These are phyloP conservation scores for Aelia acuminata DNA, from an alignment of 2,888 invertebrate genomes.

Conservation along the genomic window DNA sequence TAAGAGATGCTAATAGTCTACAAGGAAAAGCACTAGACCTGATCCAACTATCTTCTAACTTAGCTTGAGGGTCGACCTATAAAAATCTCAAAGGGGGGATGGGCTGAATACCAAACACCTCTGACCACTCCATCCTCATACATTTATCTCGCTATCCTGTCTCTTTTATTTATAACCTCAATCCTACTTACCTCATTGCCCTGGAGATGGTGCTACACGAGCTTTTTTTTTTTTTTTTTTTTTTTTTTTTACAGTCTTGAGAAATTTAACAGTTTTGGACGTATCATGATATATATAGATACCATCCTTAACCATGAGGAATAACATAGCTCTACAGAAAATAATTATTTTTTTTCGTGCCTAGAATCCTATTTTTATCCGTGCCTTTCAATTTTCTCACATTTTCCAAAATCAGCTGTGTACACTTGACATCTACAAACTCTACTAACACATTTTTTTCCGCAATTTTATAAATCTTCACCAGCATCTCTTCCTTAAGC, in stretches of 20 bases:
- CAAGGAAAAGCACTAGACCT: conserved; percentile 49
- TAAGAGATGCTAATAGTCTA: conserved; percentile 47
- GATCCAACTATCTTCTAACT: neutral
- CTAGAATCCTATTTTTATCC: too few relatives aligned
- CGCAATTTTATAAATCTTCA: too few relatives aligned
- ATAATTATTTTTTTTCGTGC: too few relatives aligned
- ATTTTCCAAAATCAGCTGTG: too few relatives aligned
- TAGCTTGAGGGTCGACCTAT: neutral
- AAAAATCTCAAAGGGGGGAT: neutral
- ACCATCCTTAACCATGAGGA: too few relatives aligned
- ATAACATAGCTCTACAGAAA: too few relatives aligned
- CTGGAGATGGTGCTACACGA: neutral
- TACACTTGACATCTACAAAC: too few relatives aligned
- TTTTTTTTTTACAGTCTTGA: neutral
- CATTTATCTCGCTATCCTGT: neutral
- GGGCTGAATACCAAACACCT: neutral
- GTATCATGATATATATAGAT: too few relatives aligned
- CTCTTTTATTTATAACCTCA: neutral
- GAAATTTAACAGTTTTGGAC: neutral
- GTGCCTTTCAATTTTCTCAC: too few relatives aligned
- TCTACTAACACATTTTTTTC: too few relatives aligned
- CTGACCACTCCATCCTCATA: neutral
- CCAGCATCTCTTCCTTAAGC: too few relatives aligned
- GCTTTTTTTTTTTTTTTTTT: too few relatives aligned
- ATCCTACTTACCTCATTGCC: neutral